phyloP scores from a whole-genome alignment of 2,888 invertebrate genomes.

The Buathra laborator region DNA sequence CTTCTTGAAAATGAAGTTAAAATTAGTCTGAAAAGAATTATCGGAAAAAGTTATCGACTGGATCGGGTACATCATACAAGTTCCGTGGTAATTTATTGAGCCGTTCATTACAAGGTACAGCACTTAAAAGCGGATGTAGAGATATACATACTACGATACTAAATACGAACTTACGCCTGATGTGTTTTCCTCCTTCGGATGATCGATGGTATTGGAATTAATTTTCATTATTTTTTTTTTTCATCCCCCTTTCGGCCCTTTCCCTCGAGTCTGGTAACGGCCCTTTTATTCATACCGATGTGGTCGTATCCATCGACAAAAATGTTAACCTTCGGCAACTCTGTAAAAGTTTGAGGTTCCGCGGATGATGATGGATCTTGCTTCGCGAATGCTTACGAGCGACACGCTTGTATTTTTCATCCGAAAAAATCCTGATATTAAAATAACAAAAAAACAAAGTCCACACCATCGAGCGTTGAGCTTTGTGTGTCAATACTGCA shows the following conservation, averaged over 20 bases:
- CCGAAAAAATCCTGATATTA: neutral
- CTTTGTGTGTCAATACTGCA: too few relatives aligned
- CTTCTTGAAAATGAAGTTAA: too few relatives aligned
- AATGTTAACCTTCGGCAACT: neutral
- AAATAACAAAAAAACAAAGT: slow-evolving; percentile 3
- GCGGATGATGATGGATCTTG: neutral
- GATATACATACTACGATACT: neutral
- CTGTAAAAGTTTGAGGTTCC: neutral
- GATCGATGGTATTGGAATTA: neutral
- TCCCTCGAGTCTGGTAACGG: neutral
- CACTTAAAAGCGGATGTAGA: too few relatives aligned
- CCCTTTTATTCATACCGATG: neutral
- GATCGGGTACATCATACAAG: neutral
- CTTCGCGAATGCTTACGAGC: neutral
- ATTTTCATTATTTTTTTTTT: neutral
- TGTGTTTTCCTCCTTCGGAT: neutral
- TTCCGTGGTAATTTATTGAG: neutral
- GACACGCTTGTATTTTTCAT: neutral
- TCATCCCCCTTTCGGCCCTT: neutral
- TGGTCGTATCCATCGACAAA: neutral
- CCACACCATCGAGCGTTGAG: too few relatives aligned
- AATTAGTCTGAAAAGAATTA: neutral
- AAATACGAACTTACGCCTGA: neutral
- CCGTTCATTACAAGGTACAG: too few relatives aligned
- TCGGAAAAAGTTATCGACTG: neutral